These are phyloP conservation scores for Hirudinaria manillensis DNA, from an alignment of 2,888 invertebrate genomes.

Conservation along the genomic window DNA sequence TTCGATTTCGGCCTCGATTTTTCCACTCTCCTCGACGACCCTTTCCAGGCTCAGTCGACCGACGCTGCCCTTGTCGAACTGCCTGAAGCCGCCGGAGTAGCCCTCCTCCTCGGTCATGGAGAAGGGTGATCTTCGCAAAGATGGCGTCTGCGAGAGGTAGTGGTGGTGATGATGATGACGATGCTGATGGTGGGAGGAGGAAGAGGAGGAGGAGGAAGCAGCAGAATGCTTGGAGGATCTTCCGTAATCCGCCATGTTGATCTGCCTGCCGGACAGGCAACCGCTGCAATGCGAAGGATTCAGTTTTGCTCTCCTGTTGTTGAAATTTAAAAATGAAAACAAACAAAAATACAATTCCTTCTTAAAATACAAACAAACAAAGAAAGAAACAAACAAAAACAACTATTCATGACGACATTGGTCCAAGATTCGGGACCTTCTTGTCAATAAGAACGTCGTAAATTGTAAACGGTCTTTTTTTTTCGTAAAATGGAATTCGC, in stretches of 20 bases:
- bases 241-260: conserved; percentile 19
- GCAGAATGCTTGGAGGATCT: neutral
- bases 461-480: too few relatives aligned
- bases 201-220: neutral
- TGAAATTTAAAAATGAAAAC: too few relatives aligned
- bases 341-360: too few relatives aligned
- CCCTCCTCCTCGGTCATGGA: neutral
- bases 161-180: conserved; percentile 15
- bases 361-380: too few relatives aligned
- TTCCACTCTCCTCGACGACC: neutral
- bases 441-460: too few relatives aligned
- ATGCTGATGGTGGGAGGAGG: neutral
- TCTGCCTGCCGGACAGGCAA: conserved; percentile 7
- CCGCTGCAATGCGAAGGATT: conserved; percentile 5
- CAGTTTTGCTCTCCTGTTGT: conserved; percentile 1
- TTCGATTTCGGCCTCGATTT: neutral
- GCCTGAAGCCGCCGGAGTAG: neutral
- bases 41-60: neutral
- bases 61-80: neutral
- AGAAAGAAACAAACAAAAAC: too few relatives aligned
- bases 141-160: conserved; percentile 11
- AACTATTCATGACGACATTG: too few relatives aligned
- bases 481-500: too few relatives aligned
- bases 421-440: too few relatives aligned
- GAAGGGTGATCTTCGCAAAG: neutral